Conservation (phyloP, 2,888 invertebrate genomes). For the Cataglyphis altisquamis region DNA sequence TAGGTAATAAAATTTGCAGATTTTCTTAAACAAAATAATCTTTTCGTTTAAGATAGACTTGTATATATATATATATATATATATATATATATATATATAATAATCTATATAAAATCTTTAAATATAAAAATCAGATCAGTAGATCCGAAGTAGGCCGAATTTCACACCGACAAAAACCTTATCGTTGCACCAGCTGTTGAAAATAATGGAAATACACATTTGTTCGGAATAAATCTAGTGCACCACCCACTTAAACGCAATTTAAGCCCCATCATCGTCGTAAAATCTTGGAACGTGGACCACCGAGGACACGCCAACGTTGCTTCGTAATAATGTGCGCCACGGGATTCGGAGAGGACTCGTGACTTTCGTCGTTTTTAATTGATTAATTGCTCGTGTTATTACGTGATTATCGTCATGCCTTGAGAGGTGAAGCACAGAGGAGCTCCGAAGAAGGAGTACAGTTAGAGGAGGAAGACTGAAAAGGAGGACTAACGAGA, state of each 20-base stretch:
- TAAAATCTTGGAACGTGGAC: slow-evolving; percentile 58
- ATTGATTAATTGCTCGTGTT: slow-evolving; percentile 82
- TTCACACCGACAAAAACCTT: neutral
- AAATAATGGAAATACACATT: slow-evolving; percentile 20
- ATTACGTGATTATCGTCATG: slow-evolving; percentile 80
- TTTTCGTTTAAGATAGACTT: neutral
- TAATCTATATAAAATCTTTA: too few relatives aligned
- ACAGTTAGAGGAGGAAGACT: slow-evolving; percentile 51
- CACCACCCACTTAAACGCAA: slow-evolving; percentile 40
- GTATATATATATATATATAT: too few relatives aligned
- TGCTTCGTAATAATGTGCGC: slow-evolving; percentile 42
- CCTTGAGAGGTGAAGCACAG: slow-evolving; percentile 59
- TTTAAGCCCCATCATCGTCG: slow-evolving; percentile 29
- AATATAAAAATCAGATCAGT: neutral
- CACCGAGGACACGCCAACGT: slow-evolving; percentile 54
- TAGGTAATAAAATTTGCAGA: neutral
- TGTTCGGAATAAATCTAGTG: slow-evolving; percentile 36
- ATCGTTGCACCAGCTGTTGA: neutral
- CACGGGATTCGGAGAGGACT: slow-evolving; percentile 66
- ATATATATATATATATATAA: too few relatives aligned
- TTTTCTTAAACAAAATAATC: neutral
- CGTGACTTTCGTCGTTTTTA: slow-evolving; percentile 76
- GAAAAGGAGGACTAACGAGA: slow-evolving; percentile 51
- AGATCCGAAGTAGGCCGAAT: neutral
- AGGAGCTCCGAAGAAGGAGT: slow-evolving; percentile 26